phyloP scores from a whole-genome alignment of 2,888 invertebrate genomes.

The Caradrina kadenii region DNA sequence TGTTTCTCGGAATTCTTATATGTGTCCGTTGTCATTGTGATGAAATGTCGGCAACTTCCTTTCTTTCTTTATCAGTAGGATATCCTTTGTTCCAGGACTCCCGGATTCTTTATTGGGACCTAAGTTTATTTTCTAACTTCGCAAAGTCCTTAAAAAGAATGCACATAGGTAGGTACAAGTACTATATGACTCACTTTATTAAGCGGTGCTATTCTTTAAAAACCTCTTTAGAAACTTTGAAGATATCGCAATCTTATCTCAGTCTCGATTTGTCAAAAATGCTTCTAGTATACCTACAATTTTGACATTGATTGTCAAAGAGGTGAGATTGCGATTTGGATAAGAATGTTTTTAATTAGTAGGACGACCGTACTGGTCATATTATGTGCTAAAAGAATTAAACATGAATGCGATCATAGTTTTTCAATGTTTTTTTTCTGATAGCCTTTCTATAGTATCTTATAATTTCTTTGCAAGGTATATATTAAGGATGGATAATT shows the following conservation, averaged over 20 bases:
- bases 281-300: too few relatives aligned
- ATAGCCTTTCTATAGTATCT: background rate
- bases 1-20: constrained; percentile 11
- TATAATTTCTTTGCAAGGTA: constrained; percentile 2
- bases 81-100: constrained; percentile 6
- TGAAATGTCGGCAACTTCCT: constrained; percentile 19
- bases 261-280: too few relatives aligned
- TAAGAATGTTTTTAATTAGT: too few relatives aligned
- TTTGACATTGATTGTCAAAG: too few relatives aligned
- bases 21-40: constrained; percentile 12
- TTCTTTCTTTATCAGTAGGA: background rate
- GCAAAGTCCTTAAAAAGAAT: constrained; percentile 1
- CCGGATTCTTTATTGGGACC: constrained; percentile 1
- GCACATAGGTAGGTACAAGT: background rate
- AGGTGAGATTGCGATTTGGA: too few relatives aligned
- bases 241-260: too few relatives aligned
- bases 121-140: background rate
- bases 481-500: constrained; percentile 39
- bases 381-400: too few relatives aligned
- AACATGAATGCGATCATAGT: background rate
- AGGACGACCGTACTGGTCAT: too few relatives aligned
- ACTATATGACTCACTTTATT: too few relatives aligned
- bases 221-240: too few relatives aligned
- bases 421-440: background rate
- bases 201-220: too few relatives aligned